Evolutionary conservation across 1,140 invertebrate species (phyloP), one percentile per base, ranked within the genome.

Genomic region (Aphaenogaster rudis): DNA sequence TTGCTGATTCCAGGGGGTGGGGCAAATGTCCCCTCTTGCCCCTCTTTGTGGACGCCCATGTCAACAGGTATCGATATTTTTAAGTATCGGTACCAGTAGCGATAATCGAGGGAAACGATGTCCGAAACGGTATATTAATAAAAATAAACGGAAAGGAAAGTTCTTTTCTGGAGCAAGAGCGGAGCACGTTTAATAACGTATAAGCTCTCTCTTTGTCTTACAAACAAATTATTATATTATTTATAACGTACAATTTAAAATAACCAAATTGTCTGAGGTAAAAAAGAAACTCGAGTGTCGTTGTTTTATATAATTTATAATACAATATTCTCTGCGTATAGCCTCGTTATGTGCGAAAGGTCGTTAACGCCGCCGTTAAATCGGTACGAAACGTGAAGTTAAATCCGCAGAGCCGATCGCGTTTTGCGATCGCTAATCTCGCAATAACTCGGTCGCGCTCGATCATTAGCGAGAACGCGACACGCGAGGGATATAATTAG

Each of bases 391-490:
- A 45, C 64, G 66, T 69, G 66, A 33, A 28, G 66, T 50, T 50
- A 78, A 28, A 45, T 78, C 48, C 21, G 76, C 59, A 42, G 61
- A 33, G 39, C 28, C 42, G 9, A 76, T 57, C 59, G 42, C 66
- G 48, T 28, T 39, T 80, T 39, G 63, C 78, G 67, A 33, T 28
- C 28, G 17, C 28, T 59, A 45, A 50, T 76, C 69, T 74, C 57
- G 52, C 80, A 61, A 74, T 61, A 84, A 76, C n/a, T 57, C 28
- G 28, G 13, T n/a, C 42, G 39, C 39, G 52, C 39, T 71, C 15
- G 69, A 84, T 84, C 69, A 61, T 74, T 59, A 74, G 67, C 52
- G 67, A 45, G 28, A 61, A 28, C 21, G 48, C 69, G 52, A 61
- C 80, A 74, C 54, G 61, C 67, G 54, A 48, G 17, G 54, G 42